Evolutionary conservation across 1,140 invertebrate species (phyloP), one percentile per base, ranked within the genome.

Genomic region (Meloidogyne floridensis): DNA sequence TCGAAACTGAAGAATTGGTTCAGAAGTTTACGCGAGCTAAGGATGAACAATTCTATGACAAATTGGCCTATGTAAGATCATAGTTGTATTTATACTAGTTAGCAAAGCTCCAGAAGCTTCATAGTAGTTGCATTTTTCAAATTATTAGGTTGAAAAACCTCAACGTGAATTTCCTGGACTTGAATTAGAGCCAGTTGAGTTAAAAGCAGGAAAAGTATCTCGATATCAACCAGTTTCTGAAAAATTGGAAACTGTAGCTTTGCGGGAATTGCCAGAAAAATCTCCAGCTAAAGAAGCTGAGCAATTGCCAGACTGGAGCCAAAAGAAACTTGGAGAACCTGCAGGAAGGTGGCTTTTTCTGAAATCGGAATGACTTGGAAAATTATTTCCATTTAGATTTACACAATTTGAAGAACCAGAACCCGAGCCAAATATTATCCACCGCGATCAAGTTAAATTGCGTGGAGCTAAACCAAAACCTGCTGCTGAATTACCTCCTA

Each of bases 1-100:
- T 89, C 15, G 88, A 89, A 75, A 87, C 86, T 53, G 87, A 89
- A 81, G 88, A 89, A 81, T 78, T 89, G 47, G 83, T 89, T 18
- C 81, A 85, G 73, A 89, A 89, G 77, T 89, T 89, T 78, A 90
- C 86, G 11, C 74, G 84, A 10, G 59, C 85, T 54, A 85, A 84
- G 51, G 85, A 90, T 75, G 89, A 89, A 72, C 79, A 89, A 42
- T 90, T 88, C 85, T 89, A 90, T 83, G 87, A 89, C 51, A 87
- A 90, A 59, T 73, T 89, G 18, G 82, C 81, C 43, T 87, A 87
- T 75, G 86, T 81, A 11, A 81, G 54, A 5, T 13, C 80, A 15
- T 77, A 32, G 32, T 32, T 32, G 32, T 32, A 32, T 32, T 32
- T 32, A 32, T 32, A 32, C 32, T 32, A 32, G 32, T 32, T 32